These are phyloP conservation scores for Drosophila antonietae DNA, from an alignment of 2,888 invertebrate species.

Conservation along the genomic window DNA sequence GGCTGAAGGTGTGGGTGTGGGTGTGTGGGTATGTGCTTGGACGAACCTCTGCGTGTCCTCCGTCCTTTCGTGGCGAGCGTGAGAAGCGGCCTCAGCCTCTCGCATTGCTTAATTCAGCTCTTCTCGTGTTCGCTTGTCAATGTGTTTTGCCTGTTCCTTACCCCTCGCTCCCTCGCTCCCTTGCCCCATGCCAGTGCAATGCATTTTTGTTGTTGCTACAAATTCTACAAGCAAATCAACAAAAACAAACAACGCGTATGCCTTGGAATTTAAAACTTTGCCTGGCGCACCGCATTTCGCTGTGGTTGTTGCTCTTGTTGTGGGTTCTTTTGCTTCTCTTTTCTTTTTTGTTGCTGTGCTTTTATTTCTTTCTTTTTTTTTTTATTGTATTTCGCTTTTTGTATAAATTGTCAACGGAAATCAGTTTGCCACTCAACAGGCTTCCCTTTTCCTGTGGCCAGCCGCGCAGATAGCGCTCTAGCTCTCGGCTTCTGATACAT, in stretches of 20 bases:
- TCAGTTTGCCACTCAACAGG: constrained; percentile 82
- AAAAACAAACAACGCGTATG: constrained; percentile 75
- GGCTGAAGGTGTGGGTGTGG: no score
- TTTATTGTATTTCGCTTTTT: constrained; percentile 45
- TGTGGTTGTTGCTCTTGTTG: constrained; percentile 40
- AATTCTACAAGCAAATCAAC: constrained; percentile 73
- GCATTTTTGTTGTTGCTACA: constrained; percentile 79
- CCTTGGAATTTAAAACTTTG: constrained; percentile 77
- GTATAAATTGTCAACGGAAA: constrained; percentile 81
- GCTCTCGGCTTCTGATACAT: constrained; percentile 26
- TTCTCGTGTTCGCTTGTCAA: constrained; percentile 65
- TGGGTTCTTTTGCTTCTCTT: constrained; percentile 10
- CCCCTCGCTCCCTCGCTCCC: background rate
- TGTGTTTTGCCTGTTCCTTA: constrained; percentile 51
- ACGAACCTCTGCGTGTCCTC: constrained; percentile 48
- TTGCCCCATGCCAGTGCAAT: constrained; percentile 59
- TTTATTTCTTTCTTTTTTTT: constrained; percentile 17
- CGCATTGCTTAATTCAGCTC: constrained; percentile 27
- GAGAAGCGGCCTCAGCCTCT: constrained; percentile 57
- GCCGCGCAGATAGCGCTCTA: constrained; percentile 43
- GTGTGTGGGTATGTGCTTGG: constrained; percentile 57
- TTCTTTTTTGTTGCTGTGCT: constrained; percentile 16
- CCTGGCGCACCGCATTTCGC: constrained; percentile 35
- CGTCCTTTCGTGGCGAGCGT: constrained; percentile 68
- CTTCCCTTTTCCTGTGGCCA: constrained; percentile 82